Base-by-base conservation (phyloP, 2,888 invertebrate genomes). In the Nemotelus pantherinus region DNA sequence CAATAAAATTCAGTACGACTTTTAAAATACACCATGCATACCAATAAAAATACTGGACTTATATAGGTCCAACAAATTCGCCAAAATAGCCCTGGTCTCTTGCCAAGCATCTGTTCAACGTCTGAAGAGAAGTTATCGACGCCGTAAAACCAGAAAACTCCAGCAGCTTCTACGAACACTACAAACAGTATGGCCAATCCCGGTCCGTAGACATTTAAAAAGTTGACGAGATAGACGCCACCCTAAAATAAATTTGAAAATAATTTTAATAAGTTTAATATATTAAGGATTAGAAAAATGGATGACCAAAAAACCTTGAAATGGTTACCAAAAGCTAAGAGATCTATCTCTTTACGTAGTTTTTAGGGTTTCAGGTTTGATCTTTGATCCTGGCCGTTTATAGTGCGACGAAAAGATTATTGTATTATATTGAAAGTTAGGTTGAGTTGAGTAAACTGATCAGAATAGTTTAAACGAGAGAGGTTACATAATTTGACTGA, bases 91-190 rank as follows among this genome's bases (percentile, higher is more conserved):
- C 93, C 93, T 0, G 95, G 95, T 77, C 89, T 89, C 83, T 92
- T 90, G 0, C 96, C 96, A 80, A 95, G 89, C 96, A 96, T 96
- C 84, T 91, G 91, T 84, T 92, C 90, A 76, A 96, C 92, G 84
- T 96, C 95, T 41, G 90, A 88, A 0, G 94, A 93, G 87, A 96
- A 95, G 78, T 93, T 89, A 82, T 93, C 92, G 0, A 94, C 94
- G 2, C 95, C 96, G 85, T 96, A 96, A 82, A 96, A 91, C 95
- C 95, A 96, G 87, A 93, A 94, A 0, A 96, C 94, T 0, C 95
- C 96, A 0, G 95, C 94, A 0, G 95, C 93, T 86, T 96, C 96
- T 77, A 96, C 94, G 85, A 96, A 96, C 63, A 96, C 96, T 81
- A 96, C 95, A 87, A 96, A 96, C 65, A 96, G 88, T 80, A 96